Evolutionary conservation across 2,797 vertebrate species (phyloP).

Genomic region (Xyrichtys novacula): DNA sequence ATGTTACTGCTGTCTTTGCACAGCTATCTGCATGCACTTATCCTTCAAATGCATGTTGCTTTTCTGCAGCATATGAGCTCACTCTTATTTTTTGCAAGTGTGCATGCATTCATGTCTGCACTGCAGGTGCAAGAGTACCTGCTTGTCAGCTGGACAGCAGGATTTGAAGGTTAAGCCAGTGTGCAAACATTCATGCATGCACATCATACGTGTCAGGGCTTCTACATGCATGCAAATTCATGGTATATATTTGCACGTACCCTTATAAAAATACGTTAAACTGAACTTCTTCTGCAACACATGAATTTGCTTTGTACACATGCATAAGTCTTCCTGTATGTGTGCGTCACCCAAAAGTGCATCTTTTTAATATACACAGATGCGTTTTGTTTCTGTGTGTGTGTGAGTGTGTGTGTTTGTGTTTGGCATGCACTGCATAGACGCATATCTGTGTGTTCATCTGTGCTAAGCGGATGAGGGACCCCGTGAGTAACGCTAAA

Average conservation of each 20-base stretch:
- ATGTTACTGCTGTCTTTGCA: neutral
- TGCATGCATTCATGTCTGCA: neutral
- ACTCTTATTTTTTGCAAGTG: too few species aligned
- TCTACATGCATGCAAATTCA: slow-evolving; percentile 15
- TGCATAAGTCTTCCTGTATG: slow-evolving; percentile 14
- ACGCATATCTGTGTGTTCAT: slow-evolving; percentile 62
- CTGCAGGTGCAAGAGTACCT: too few species aligned
- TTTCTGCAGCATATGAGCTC: too few species aligned
- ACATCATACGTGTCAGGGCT: too few species aligned
- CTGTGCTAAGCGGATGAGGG: slow-evolving; percentile 73
- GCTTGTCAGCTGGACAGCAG: too few species aligned
- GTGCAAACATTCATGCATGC: too few species aligned
- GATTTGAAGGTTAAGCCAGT: too few species aligned
- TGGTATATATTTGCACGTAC: too few species aligned
- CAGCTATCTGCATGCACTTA: too few species aligned
- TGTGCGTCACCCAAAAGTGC: slow-evolving; percentile 9
- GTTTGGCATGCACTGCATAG: slow-evolving; percentile 27
- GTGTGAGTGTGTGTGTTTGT: slow-evolving; percentile 18
- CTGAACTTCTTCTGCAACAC: neutral
- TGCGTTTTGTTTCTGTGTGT: slow-evolving; percentile 7
- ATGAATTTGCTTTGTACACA: slow-evolving; percentile 13
- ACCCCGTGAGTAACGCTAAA: slow-evolving; percentile 77
- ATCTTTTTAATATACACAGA: neutral
- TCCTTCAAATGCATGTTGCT: too few species aligned
- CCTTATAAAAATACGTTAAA: neutral